phyloP scores from a whole-genome alignment of 2,888 invertebrate species.

The Arge pagana region DNA sequence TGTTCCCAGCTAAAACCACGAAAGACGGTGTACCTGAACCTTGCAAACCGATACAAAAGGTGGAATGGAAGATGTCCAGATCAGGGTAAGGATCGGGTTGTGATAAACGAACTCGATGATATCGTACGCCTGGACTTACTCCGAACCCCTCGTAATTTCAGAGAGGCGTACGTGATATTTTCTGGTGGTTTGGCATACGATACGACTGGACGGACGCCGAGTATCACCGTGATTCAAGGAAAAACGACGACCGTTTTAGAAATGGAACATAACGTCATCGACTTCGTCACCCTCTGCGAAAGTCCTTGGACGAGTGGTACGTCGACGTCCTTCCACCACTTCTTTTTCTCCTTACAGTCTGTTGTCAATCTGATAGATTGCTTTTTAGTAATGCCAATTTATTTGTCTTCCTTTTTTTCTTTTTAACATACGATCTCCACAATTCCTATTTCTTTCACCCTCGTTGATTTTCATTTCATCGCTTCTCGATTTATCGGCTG shows the following conservation, averaged over 20 bases:
- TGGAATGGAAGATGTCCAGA: slow-evolving; percentile 91
- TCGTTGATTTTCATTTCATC: no score
- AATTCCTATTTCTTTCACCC: no score
- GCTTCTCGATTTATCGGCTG: no score
- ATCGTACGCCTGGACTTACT: no score
- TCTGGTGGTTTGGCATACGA: slow-evolving; percentile 94
- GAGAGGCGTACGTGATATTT: slow-evolving; percentile 95
- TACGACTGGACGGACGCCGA: slow-evolving; percentile 86
- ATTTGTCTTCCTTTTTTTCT: background rate
- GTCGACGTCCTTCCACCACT: no score
- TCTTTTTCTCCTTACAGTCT: no score
- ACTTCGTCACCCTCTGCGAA: slow-evolving; percentile 95
- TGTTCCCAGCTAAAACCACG: slow-evolving; percentile 77
- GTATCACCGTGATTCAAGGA: slow-evolving; percentile 94
- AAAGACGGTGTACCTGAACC: slow-evolving; percentile 92
- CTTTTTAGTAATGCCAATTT: background rate
- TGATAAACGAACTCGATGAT: no score
- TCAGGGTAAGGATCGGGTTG: slow-evolving; percentile 82
- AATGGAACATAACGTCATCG: slow-evolving; percentile 98
- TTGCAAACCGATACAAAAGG: slow-evolving; percentile 93
- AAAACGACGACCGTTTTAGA: slow-evolving; percentile 97
- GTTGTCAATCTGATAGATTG: no score
- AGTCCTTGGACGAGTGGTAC: slow-evolving; percentile 91
- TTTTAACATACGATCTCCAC: no score
- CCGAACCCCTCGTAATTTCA: no score